Percentiles rank a stretch among this genome's conserved stretches.
Conservation (phyloP, 2,888 invertebrate species). For the Psococerastis gibbosa region DNA sequence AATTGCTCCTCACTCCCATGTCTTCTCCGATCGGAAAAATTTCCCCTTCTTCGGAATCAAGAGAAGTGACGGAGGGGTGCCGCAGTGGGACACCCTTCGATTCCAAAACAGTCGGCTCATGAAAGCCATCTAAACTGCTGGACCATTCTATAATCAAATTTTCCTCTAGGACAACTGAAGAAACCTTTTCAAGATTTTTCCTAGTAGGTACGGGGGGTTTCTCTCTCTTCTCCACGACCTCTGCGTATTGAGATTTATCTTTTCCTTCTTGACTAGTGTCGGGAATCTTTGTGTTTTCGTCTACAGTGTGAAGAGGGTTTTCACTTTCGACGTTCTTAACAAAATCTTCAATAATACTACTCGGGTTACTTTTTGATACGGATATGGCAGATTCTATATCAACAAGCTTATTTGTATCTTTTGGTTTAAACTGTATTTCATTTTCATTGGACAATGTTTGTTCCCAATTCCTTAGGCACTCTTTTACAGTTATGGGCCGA, state of each 20-base stretch:
- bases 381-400: not conserved
- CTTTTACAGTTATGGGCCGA: too few relatives aligned
- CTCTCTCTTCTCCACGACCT: not conserved
- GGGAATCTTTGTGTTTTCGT: not conserved
- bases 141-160: conserved; percentile 2
- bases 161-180: not conserved
- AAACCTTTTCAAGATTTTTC: not conserved
- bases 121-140: not conserved
- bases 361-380: too few relatives aligned
- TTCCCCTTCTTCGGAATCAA: not conserved
- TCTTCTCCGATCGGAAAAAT: not conserved
- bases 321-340: too few relatives aligned
- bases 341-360: too few relatives aligned
- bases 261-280: too few relatives aligned
- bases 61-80: not conserved
- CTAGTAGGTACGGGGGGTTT: not conserved
- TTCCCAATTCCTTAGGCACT: too few relatives aligned
- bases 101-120: conserved; percentile 3
- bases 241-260: not conserved
- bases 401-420: too few relatives aligned
- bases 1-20: not conserved
- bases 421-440: too few relatives aligned
- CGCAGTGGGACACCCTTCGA: not conserved
- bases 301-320: too few relatives aligned
- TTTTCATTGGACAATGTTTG: too few relatives aligned